Conservation (phyloP, 2,888 invertebrate species). For the Malthinus flaveolus region DNA sequence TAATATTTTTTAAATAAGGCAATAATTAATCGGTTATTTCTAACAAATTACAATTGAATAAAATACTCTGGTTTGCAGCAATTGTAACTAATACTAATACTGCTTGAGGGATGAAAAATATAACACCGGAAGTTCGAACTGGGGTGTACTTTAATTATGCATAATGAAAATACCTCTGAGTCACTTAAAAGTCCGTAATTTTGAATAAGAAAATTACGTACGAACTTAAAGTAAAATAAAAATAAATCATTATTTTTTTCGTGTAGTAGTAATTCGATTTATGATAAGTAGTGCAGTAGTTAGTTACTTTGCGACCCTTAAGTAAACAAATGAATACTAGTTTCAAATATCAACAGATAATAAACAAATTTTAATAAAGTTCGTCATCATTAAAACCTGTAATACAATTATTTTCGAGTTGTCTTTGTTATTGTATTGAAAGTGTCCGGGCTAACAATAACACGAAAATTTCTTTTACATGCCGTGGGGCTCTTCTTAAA, state of each 20-base stretch:
- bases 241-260: conserved; percentile 1
- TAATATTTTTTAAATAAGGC: too few species aligned
- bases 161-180: conserved; percentile 27
- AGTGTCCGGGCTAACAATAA: not conserved
- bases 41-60: too few species aligned
- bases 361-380: conserved; percentile 5
- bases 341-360: not conserved
- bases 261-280: too few species aligned
- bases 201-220: not conserved
- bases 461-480: not conserved
- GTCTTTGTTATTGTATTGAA: too few species aligned
- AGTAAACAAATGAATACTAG: too few species aligned
- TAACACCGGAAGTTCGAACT: conserved; percentile 14
- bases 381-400: not conserved
- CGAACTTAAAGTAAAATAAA: not conserved
- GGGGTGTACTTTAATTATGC: conserved; percentile 26
- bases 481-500: not conserved
- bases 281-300: too few species aligned
- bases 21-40: too few species aligned
- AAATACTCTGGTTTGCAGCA: too few species aligned
- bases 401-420: too few species aligned
- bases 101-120: conserved; percentile 1
- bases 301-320: too few species aligned
- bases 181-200: conserved; percentile 11
- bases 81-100: too few species aligned